Evolutionary conservation across 2,797 vertebrate species (phyloP), one percentile per base, ranked within the genome.

Genomic region (Danio jaintianensis): DNA sequence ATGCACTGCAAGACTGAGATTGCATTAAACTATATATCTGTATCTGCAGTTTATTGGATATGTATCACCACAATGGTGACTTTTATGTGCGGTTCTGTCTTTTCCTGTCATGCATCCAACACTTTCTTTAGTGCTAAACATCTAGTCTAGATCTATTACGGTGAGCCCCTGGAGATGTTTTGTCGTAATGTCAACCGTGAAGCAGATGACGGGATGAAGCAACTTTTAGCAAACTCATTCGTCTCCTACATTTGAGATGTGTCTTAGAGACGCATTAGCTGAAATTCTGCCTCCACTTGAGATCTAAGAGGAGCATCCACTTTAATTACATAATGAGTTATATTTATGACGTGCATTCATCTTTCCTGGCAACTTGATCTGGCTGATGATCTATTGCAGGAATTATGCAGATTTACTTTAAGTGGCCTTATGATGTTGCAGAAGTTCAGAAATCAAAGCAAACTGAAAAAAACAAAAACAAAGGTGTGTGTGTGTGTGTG

Each of bases 181-280:
- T 66, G 11, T 29, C 9, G 0, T 13, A 62, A 52, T 43, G 29
- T 29, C 64, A 12, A 29, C 48, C 22, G 67, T 13, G 48, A 29
- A 22, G 9, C 56, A 76, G 18, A 66, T 53, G 9, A 43, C 20
- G 2, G 5, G 40, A 10, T 52, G 6, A 62, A 47, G 62, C 45
- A 40, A 45, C 13, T 67, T 45, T 18, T 29, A 56, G 59, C 45
- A 66, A 50, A 67, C 50, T 66, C 48, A 13, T 52, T 67, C 42
- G 18, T 55, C 20, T 68, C 6, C 62, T 72, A 72, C 20, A 29
- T 45, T 29, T 53, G 56, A 29, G 55, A 1, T 45, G 42, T 0
- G n/a, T 62, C 42, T 58, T 15, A 67, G 47, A 67, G 67, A 20
- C 7, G 2, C 75, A 78, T 73, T 47, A 73, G 70, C 40, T 58